Conservation (phyloP, 92 coral and sea anemone genomes). For the Heteractis magnifica region DNA sequence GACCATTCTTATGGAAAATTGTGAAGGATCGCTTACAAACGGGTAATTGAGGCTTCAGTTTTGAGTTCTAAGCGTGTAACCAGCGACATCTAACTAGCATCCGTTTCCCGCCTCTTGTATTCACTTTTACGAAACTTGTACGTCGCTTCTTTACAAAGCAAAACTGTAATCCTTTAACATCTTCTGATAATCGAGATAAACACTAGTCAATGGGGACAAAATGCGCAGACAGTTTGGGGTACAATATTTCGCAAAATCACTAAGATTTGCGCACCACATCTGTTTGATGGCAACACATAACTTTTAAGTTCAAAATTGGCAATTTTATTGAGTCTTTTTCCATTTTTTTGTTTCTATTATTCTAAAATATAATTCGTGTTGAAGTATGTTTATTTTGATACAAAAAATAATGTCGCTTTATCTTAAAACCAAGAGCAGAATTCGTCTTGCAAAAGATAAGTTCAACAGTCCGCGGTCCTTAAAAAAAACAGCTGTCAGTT, state of each 20-base stretch:
- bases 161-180: neutral
- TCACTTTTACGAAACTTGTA: neutral
- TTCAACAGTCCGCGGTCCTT: neutral
- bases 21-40: neutral
- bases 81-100: neutral
- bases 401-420: neutral
- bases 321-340: neutral
- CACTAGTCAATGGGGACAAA: neutral
- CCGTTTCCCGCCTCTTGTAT: neutral
- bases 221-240: neutral
- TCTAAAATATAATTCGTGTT: neutral
- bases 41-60: neutral
- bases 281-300: neutral
- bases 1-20: neutral
- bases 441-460: neutral
- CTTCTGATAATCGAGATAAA: neutral
- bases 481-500: constrained; percentile 16
- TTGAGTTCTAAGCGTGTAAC: neutral
- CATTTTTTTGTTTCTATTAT: neutral
- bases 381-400: neutral
- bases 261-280: neutral
- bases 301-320: neutral
- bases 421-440: neutral
- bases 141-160: neutral
- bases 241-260: neutral